A percentile compares a stretch with the other conserved stretches of the same genome.
phyloP scores from a whole-genome alignment of 2,888 invertebrate genomes.

The Apamea sordens region DNA sequence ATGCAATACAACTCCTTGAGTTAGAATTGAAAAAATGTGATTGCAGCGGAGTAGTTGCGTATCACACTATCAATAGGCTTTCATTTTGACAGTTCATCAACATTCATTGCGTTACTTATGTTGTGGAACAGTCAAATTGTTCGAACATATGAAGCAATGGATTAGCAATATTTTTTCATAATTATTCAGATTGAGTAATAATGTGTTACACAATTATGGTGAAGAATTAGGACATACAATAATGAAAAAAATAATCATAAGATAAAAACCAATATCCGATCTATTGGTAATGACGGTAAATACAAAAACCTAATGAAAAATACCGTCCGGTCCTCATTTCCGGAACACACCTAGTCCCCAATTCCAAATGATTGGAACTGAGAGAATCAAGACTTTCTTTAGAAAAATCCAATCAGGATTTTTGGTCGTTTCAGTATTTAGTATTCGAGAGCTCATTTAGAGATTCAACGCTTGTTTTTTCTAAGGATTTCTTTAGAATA shows the following conservation, averaged over 20 bases:
- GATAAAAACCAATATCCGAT: neutral
- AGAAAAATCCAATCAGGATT: conserved; percentile 20
- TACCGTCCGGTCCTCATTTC: conserved; percentile 22
- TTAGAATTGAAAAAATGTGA: too few species aligned
- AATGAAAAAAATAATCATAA: neutral
- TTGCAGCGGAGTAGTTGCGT: too few species aligned
- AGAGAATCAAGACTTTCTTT: conserved; percentile 10
- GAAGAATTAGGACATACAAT: neutral
- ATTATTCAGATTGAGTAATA: too few species aligned
- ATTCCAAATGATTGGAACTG: conserved; percentile 30
- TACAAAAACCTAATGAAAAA: neutral
- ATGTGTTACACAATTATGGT: too few species aligned
- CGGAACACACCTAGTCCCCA: neutral
- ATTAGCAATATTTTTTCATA: too few species aligned
- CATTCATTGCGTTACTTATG: too few species aligned
- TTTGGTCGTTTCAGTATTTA: neutral
- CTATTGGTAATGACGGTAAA: neutral
- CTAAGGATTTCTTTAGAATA: neutral
- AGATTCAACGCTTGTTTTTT: conserved; percentile 1
- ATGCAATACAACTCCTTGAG: too few species aligned
- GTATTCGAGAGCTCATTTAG: neutral
- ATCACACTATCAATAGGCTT: too few species aligned
- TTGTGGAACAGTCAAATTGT: too few species aligned
- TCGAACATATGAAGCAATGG: too few species aligned
- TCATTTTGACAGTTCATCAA: too few species aligned